A percentile compares a stretch with the other conserved stretches of the same genome.
Evolutionary conservation across 2,797 vertebrate species (phyloP).

Genomic region (Lepidocolaptes lacrymiger): DNA sequence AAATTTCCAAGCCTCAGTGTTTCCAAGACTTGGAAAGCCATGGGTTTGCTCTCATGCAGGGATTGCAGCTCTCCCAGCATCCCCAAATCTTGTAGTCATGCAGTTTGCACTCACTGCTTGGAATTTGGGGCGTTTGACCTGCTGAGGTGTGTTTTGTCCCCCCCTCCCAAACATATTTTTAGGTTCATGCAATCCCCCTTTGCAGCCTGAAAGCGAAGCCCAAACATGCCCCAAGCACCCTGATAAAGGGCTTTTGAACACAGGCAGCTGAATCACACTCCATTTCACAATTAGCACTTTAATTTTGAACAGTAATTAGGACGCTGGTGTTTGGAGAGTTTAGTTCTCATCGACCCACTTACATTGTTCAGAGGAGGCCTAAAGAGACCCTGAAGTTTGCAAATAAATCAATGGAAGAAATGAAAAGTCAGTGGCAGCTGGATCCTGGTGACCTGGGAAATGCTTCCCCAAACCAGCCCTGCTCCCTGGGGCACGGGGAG

Average conservation of each 20-base stretch:
- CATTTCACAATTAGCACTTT: conserved; percentile 32
- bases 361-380: not conserved
- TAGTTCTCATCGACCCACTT: conserved; percentile 2
- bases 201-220: not conserved
- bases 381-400: not conserved
- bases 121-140: too few species aligned
- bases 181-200: not conserved
- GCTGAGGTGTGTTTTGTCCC: not conserved
- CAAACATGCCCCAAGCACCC: not conserved
- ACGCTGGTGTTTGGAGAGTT: not conserved
- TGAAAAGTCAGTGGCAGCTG: not conserved
- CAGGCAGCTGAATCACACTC: not conserved
- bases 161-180: too few species aligned
- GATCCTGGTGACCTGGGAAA: not conserved
- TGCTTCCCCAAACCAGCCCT: not conserved
- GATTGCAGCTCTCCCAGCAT: not conserved
- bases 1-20: not conserved
- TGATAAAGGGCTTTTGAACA: not conserved
- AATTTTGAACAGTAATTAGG: conserved; percentile 31
- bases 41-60: not conserved
- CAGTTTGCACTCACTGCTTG: not conserved
- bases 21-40: not conserved
- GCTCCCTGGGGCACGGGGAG: not conserved
- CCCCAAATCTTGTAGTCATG: fast-evolving
- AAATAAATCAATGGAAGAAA: not conserved